Evolutionary conservation across 2,888 invertebrate genomes (phyloP), one percentile per base, ranked within the genome.

Genomic region (Lasioglossum vierecki): DNA sequence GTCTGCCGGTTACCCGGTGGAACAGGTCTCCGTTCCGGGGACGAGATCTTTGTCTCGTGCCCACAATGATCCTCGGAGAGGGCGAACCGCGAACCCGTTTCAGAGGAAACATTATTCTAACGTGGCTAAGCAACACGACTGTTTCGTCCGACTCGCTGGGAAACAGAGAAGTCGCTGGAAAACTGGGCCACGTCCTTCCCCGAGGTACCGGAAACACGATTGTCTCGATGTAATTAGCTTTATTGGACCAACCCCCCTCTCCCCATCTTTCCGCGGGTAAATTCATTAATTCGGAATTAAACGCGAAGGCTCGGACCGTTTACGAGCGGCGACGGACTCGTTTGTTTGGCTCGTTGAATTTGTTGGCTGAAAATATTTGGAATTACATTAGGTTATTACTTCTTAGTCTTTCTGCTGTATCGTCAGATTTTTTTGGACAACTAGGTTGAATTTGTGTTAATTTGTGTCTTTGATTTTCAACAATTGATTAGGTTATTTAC

Each of bases 1-100:
- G 87, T 87, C 85, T 87, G 80, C 88, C 79, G 79, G 89, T 87
- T 83, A 44, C 68, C 76, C 73, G 79, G 80, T 84, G 82, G 83
- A 89, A 80, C 89, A 83, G 88, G 80, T 83, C 86, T 80, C 85
- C 79, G 82, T 82, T 81, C 82, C 73, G 77, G 72, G 74, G 85
- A 76, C 75, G 77, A 81, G 79, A 84, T 78, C 89, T 85, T 85
- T 84, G 88, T 89, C 84, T 84, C 80, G 76, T 30, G 70, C 39
- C n/a, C 66, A 66, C 70, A 57, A 72, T 70, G 75, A 70, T 79
- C 66, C 73, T 79, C 26, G 13, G 63, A 30, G 66, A 76, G 35
- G 82, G 72, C 68, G 46, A 76, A 57, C 57, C 82, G 76, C 66
- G 72, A 73, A 83, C 76, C 53, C 76, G 63, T 49, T 76, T 66